Evolutionary conservation across 2,888 invertebrate species (phyloP), one percentile per base, ranked within the genome.

Genomic region (Xylota sylvarum): DNA sequence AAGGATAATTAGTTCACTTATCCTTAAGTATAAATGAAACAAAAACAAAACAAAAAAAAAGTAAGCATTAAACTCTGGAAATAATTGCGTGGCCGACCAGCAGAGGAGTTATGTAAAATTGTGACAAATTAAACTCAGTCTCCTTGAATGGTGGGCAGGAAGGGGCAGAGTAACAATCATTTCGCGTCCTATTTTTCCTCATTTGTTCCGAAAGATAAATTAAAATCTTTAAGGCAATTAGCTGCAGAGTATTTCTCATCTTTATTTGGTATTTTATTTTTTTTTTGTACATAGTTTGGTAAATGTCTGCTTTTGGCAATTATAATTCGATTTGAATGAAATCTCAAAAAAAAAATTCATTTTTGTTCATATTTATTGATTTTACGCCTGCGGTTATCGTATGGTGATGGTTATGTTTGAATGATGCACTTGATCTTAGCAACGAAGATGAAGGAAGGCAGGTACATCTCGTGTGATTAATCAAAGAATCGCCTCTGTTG

Each of bases 1-100:
- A 80, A 80, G 80, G 80, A 80, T 85, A 79, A 79, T 85, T 85
- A 79, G 79, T 69, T 80, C 76, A 85, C 74, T 80, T 80, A 85
- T 85, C 74, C 85, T 81, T 81, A 67, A 72, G 72, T 58, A 77
- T 55, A 69, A 81, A 67, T 79, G 79, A 80, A 80, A 64, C 48
- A 64, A 80, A 65, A 72, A 73, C 55, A 58, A 37, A 55, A 73
- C 37, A 40, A 55, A 55, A 67, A 67, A 30, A 30, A 27, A 58
- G 67, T 67, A 9, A 82, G 32, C 30, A 64, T 79, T 73, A 77
- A 85, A 72, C 52, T 74, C 70, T 77, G 81, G 23, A 81, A 85
- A 80, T 72, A 81, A 76, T 72, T 85, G 81, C 72, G 80, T 76
- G 58, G 37, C 52, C 60, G 37, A 10, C 64, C 79, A 46, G 23